phyloP scores from a whole-genome alignment of 2,113 vertebrate species.

The Cavia porcellus region DNA sequence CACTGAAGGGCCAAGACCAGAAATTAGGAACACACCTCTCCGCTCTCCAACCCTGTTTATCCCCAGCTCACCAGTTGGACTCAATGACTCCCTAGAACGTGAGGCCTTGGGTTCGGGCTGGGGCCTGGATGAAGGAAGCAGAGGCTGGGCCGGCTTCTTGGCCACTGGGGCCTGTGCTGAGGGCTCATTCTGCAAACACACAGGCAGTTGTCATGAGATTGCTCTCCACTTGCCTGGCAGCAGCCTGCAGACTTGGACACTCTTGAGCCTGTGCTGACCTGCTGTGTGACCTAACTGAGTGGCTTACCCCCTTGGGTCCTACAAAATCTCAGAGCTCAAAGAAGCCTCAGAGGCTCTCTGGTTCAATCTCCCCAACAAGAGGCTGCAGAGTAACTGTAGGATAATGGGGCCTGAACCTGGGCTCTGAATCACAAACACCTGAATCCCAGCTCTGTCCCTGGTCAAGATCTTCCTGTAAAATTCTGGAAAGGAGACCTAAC shows the following conservation, averaged over 20 bases:
- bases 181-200: slow-evolving; percentile 81
- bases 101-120: slow-evolving; percentile 74
- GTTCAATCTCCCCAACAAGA: neutral
- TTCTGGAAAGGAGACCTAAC: neutral
- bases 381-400: neutral
- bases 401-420: neutral
- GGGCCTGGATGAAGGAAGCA: slow-evolving; percentile 76
- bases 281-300: neutral
- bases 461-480: neutral
- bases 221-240: neutral
- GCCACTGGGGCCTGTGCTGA: slow-evolving; percentile 85
- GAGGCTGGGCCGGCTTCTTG: slow-evolving; percentile 85
- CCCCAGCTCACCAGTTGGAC: slow-evolving; percentile 83
- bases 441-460: neutral
- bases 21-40: neutral
- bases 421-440: neutral
- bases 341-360: neutral
- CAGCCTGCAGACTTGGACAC: neutral
- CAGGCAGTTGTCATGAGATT: neutral
- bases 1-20: slow-evolving; percentile 83
- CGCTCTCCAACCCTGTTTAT: neutral
- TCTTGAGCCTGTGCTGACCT: neutral
- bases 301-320: neutral
- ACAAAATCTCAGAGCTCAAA: neutral
- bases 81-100: slow-evolving; percentile 79